Percentiles rank a stretch among this genome's conserved stretches.
Conservation (phyloP, 2,113 vertebrate species). For the Lampris incognitus region DNA sequence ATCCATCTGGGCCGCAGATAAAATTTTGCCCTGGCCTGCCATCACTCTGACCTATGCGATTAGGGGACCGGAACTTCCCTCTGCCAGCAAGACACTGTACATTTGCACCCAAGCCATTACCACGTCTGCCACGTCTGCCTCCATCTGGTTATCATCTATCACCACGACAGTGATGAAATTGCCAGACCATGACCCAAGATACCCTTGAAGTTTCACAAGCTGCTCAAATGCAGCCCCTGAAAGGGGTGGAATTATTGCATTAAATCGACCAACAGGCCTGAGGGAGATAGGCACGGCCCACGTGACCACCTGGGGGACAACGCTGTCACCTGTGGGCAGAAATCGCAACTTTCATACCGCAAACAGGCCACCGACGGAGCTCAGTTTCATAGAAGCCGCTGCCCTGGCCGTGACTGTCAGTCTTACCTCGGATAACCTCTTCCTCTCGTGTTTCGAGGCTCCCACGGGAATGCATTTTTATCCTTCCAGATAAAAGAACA, state of each 20-base stretch:
- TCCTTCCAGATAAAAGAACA: constrained; percentile 34
- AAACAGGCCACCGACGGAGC: not conserved
- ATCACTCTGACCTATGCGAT: constrained; percentile 16
- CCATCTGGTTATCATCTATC: not conserved
- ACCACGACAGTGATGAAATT: constrained; percentile 22
- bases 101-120: constrained; percentile 8
- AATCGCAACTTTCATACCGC: constrained; percentile 1
- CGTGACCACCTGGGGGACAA: not conserved
- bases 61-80: not conserved
- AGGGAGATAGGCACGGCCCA: constrained; percentile 13
- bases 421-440: constrained; percentile 18
- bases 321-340: not conserved
- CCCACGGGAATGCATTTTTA: constrained; percentile 37
- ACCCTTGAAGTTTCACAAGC: constrained; percentile 11
- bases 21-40: constrained; percentile 16
- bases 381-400: constrained; percentile 4
- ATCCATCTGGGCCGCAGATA: not conserved
- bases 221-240: constrained; percentile 3
- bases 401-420: constrained; percentile 25
- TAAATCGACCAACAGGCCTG: not conserved
- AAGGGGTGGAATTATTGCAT: constrained; percentile 18
- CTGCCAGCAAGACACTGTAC: constrained; percentile 24
- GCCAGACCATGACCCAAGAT: not conserved
- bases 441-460: constrained; percentile 17
- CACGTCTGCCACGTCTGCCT: not conserved